Evolutionary conservation across 92 coral and sea anemone species (phyloP).

Genomic region (Epizoanthus stellaris): DNA sequence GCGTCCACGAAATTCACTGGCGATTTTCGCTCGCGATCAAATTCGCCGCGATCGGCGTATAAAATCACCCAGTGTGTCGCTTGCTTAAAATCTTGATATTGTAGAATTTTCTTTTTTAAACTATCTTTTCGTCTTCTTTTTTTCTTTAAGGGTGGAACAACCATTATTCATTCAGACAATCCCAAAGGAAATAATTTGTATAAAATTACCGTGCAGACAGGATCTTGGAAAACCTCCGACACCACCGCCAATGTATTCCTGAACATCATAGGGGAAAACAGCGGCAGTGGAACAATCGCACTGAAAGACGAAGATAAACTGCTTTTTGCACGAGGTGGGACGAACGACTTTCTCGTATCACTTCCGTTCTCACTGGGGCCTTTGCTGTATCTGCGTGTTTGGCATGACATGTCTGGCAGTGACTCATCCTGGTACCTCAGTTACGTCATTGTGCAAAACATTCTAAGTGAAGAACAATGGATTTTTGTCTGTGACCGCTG

Average conservation of each 20-base stretch:
- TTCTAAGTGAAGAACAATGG: constrained; percentile 27
- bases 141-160: constrained; percentile 34
- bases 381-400: constrained; percentile 44
- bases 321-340: constrained; percentile 60
- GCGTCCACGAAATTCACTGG: too few species aligned
- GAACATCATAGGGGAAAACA: constrained; percentile 49
- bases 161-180: constrained; percentile 12
- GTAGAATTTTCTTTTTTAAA: background rate
- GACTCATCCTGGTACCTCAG: background rate
- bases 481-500: constrained; percentile 67
- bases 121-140: background rate
- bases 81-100: background rate
- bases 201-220: constrained; percentile 51
- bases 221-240: constrained; percentile 55
- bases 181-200: constrained; percentile 15
- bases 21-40: too few species aligned
- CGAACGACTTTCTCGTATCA: constrained; percentile 46
- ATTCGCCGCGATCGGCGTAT: too few species aligned
- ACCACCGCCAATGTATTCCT: constrained; percentile 59
- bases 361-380: constrained; percentile 55
- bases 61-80: too few species aligned
- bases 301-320: constrained; percentile 44
- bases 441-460: constrained; percentile 26
- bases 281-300: constrained; percentile 51
- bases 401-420: constrained; percentile 41